Base-by-base conservation (phyloP, 2,888 invertebrate genomes). In the Caenorhabditis sp. region DNA sequence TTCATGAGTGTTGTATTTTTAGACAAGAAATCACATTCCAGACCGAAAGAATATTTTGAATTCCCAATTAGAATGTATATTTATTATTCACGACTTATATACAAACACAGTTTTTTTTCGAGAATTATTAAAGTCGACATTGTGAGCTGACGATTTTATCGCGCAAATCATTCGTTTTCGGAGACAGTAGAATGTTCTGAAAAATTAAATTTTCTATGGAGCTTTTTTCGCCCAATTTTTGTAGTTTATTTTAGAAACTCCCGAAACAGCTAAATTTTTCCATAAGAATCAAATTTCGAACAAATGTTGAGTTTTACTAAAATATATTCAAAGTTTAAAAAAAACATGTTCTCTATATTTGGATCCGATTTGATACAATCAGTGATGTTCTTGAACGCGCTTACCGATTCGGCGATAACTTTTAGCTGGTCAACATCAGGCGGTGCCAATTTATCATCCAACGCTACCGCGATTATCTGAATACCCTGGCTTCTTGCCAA, bases 401-500 rank as follows among this genome's bases (percentile, higher is more conserved):
- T 43, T 53, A 59, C 17, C 58, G 17, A 58, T 72, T 68, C 75
- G 14, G 80, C 80, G 21, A 82, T 82, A 17, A 65, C 69, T 8
- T 66, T 54, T 43, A 79, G 64, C 24, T 81, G 81, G 23, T 78
- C 75, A n/a, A 68, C 66, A 58, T 78, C 72, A 21, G 82, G 79
- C n/a, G 73, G 69, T 31, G 75, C 66, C 10, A 77, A 54, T 26
- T 57, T 59, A 58, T 79, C 82, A 23, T 79, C 72, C 4, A 84
- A 71, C 4, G 77, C 82, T 17, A 84, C 79, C 1, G 78, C 76
- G 21, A 83, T 69, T 23, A 83, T 54, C 14, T 76, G 75, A n/a
- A 84, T 66, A n/a, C 78, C 77, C 27, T 81, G 74, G 12, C 66
- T 66, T 19, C 76, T 62, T 10, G 79, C 76, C n/a, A 63, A 63